Evolutionary conservation across 2,888 invertebrate species (phyloP), one percentile per base, ranked within the genome.

Genomic region (Euzetes globulus): DNA sequence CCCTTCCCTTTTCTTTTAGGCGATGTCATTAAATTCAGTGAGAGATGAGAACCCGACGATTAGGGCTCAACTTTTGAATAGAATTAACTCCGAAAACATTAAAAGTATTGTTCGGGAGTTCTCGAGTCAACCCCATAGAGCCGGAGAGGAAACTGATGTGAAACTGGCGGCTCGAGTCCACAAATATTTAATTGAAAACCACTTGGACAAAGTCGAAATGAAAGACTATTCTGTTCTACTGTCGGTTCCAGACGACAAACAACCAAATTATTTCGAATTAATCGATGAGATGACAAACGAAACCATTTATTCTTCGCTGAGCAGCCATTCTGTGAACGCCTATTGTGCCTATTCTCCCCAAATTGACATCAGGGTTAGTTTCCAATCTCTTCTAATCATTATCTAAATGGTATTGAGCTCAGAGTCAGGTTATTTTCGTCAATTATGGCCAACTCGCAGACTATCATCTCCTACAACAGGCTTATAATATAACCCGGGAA

Each of bases 391-490:
- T n/a, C n/a, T n/a, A n/a, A n/a, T n/a, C n/a, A n/a, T n/a, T n/a
- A 50, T n/a, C n/a, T 19, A 52, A 52, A 9, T 22, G 11, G 13
- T 41, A 9, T 41, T 52, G 19, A 27, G 7, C 9, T 15, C 77
- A 79, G 77, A 82, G 80, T 1, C 78, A 79, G 47, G 74, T 80
- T 7, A 80, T 85, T 4, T 85, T 83, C 78, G 84, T 82, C 0
- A 83, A 84, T 78, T 84, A 84, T 76, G 85, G 82, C 0, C 78
- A 82, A 47, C 80, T 81, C 19, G 81, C 83, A 72, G 85, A 85
- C 79, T 84, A 82, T 77, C 75, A 78, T 0, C 78, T 79, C 45
- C 78, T 85, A 25, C 77, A 78, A 52, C 77, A 80, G 17, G 79
- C 78, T 11, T 75, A 77, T 7, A 79, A 79, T 6, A 79, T 84